Evolutionary conservation across 2,888 invertebrate species (phyloP).

Genomic region (Diaperis boleti): DNA sequence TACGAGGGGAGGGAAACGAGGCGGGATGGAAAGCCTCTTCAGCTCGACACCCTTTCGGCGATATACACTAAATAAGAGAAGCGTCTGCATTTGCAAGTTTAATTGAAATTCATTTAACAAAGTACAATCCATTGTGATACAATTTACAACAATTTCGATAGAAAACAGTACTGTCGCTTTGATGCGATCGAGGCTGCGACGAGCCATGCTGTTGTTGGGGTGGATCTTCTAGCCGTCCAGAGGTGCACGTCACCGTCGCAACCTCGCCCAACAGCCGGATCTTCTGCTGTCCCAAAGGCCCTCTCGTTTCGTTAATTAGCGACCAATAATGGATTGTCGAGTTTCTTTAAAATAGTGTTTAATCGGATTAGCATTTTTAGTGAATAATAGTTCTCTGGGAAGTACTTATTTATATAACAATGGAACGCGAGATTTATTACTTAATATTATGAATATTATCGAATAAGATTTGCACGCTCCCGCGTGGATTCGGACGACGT

Average conservation of each 20-base stretch:
- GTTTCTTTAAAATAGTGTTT: conserved; percentile 53
- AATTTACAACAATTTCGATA: conserved; percentile 64
- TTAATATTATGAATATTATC: conserved; percentile 57
- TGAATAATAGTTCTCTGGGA: conserved; percentile 49
- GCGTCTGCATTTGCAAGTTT: conserved; percentile 49
- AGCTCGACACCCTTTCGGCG: conserved; percentile 4
- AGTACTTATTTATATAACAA: conserved; percentile 57
- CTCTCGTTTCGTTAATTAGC: conserved; percentile 52
- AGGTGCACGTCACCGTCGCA: conserved; percentile 42
- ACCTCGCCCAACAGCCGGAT: conserved; percentile 40
- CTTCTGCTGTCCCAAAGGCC: conserved; percentile 44
- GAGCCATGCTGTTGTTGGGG: conserved; percentile 36
- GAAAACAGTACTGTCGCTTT: conserved; percentile 60
- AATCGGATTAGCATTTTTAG: conserved; percentile 53
- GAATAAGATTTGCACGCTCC: conserved; percentile 58
- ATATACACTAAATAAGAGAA: conserved; percentile 13
- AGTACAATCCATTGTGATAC: conserved; percentile 67
- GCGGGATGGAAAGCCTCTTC: not conserved
- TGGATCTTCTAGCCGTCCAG: conserved; percentile 1
- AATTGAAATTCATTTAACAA: conserved; percentile 66
- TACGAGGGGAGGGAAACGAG: not conserved
- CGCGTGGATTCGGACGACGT: conserved; percentile 21
- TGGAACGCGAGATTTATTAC: conserved; percentile 58
- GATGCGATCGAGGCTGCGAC: conserved; percentile 48
- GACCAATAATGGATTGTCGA: conserved; percentile 63